Percentiles rank a stretch among this genome's conserved stretches.
Evolutionary conservation across 2,797 vertebrate genomes (phyloP).

Genomic region (Lepilemur septentrionalis): DNA sequence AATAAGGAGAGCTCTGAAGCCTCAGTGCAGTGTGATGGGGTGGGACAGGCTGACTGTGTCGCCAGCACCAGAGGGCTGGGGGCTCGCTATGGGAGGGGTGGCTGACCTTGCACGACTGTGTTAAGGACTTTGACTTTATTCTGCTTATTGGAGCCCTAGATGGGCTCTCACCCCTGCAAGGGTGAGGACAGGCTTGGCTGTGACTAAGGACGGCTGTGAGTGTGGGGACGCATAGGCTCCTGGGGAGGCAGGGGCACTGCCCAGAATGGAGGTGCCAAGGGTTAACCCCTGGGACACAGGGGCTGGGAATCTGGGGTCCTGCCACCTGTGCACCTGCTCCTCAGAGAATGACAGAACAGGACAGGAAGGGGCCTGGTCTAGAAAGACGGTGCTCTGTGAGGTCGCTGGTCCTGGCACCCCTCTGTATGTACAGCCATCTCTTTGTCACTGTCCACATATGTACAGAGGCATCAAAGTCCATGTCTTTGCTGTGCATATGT

Average conservation of each 20-base stretch:
- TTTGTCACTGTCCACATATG: background rate
- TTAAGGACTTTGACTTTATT: background rate
- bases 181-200: accelerated
- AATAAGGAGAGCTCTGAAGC: too few species aligned
- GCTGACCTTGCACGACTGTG: background rate
- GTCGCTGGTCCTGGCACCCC: background rate
- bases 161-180: background rate
- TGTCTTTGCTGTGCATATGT: background rate
- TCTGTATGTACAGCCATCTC: too few species aligned
- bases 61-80: too few species aligned
- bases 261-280: background rate
- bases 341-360: background rate
- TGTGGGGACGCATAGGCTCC: accelerated
- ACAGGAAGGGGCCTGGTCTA: background rate
- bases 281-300: too few species aligned
- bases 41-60: background rate
- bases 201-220: background rate
- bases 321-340: background rate
- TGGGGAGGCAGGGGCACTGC: accelerated
- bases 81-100: background rate
- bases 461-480: too few species aligned
- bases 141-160: background rate
- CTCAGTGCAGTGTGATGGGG: accelerated
- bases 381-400: background rate
- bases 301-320: background rate